Evolutionary conservation across 1,140 invertebrate species (phyloP).

Genomic region (Triops longicaudatus): DNA sequence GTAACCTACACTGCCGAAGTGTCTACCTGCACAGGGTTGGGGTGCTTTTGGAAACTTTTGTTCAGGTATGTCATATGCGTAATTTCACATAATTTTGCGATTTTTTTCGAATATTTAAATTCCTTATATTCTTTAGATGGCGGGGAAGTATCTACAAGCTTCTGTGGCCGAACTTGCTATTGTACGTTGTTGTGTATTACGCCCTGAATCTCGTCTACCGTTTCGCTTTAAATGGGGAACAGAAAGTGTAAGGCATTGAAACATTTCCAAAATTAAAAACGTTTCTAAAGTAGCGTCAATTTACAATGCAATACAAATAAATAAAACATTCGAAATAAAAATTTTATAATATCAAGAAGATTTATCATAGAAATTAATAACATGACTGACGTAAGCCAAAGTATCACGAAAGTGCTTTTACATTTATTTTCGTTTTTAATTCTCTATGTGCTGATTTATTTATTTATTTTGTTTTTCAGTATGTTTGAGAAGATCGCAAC

Average conservation of each 20-base stretch:
- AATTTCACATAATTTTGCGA: not conserved
- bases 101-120: not conserved
- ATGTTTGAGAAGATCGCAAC: conserved; percentile 39
- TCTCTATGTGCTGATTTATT: too few relatives aligned
- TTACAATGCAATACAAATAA: too few relatives aligned
- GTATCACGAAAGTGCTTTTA: too few relatives aligned
- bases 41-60: conserved; percentile 41
- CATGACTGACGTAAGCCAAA: too few relatives aligned
- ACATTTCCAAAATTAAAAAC: too few relatives aligned
- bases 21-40: conserved; percentile 38
- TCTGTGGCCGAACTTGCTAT: conserved; percentile 42
- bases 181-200: conserved; percentile 41
- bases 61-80: conserved; percentile 42
- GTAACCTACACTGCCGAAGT: conserved; percentile 42
- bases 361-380: too few relatives aligned
- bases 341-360: too few relatives aligned
- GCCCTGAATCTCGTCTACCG: conserved; percentile 40
- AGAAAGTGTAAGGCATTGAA: conserved; percentile 27
- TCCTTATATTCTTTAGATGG: conserved; percentile 39
- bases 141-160: conserved; percentile 46
- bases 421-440: too few relatives aligned
- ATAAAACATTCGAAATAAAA: too few relatives aligned
- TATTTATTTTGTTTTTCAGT: conserved; percentile 33
- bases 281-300: too few relatives aligned
- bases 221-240: conserved; percentile 37